Percentiles rank a stretch among this genome's conserved stretches.
These are phyloP conservation scores for Onthophagus sagittarius DNA, from an alignment of 2,888 invertebrate genomes.

Conservation along the genomic window DNA sequence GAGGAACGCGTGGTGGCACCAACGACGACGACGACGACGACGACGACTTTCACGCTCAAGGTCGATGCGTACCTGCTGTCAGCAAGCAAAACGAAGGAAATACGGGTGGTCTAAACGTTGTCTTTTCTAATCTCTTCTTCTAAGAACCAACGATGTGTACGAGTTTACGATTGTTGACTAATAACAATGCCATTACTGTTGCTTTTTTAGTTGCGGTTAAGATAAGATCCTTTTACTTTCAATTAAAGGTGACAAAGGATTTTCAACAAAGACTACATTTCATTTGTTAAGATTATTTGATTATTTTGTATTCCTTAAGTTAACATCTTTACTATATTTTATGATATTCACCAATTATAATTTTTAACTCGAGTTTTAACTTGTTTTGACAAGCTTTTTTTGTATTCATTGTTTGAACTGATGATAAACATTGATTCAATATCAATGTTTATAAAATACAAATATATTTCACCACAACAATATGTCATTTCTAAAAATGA, in stretches of 20 bases:
- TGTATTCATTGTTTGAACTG: too few relatives aligned
- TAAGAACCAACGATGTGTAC: neutral
- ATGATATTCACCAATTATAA: too few relatives aligned
- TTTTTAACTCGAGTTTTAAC: too few relatives aligned
- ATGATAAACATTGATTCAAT: too few relatives aligned
- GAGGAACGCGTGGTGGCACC: neutral
- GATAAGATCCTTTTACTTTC: neutral
- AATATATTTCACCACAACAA: too few relatives aligned
- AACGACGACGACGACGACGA: neutral
- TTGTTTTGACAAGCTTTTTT: too few relatives aligned
- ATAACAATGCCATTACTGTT: neutral
- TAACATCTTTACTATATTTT: too few relatives aligned
- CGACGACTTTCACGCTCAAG: neutral
- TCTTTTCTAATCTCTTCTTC: neutral
- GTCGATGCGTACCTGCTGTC: neutral
- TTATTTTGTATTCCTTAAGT: too few relatives aligned
- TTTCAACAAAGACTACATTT: neutral
- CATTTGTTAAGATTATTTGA: too few relatives aligned
- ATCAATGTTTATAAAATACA: too few relatives aligned
- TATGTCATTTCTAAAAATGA: too few relatives aligned
- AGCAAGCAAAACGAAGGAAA: neutral
- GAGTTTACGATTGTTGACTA: neutral
- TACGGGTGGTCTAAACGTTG: neutral
- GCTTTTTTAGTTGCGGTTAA: neutral
- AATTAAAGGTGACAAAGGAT: neutral